Evolutionary conservation across 2,888 invertebrate species (phyloP), one percentile per base, ranked within the genome.

Genomic region (Ophraella communa): DNA sequence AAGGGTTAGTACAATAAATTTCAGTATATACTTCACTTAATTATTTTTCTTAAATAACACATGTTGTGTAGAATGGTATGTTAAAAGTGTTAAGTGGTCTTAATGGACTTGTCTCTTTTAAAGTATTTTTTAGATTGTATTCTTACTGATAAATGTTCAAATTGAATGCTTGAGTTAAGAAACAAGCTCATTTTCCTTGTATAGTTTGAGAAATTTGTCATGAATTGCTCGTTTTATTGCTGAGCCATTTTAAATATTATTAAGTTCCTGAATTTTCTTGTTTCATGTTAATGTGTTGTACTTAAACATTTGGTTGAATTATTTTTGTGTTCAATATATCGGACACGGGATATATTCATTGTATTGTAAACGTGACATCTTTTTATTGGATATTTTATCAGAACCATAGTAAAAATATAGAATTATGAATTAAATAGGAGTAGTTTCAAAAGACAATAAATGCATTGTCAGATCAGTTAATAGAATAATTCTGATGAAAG

Each of bases 211-310:
- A 49, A 54, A 59, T 64, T 68, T 66, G 66, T 66, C 54, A 35
- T 58, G 59, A 52, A 54, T 66, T 67, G 63, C 60, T 65, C 35
- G 55, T 57, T 54, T 67, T 61, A 57, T 56, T 64, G 45, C 67
- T 65, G 66, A 65, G 71, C 68, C 59, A 55, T 67, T 70, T 62
- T 57, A 56, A 54, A 64, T 52, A 62, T 33, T 47, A 39, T 58
- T 52, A 60, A 67, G 72, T 73, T 74, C 71, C 71, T 71, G n/a
- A n/a, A n/a, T n/a, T n/a, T n/a, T n/a, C n/a, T n/a, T n/a, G 68
- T 49, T 49, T 8, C 11, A 27, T 24, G 4, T 49, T 14, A 14
- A 44, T 51, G 68, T 70, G 66, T 69, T 72, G 74, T 74, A 74
- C 74, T 74, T 74, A 74, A 68, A 65, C 65, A 62, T 64, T 68